Conservation (phyloP, 2,888 invertebrate species). For the Tromatobia lineatoria region DNA sequence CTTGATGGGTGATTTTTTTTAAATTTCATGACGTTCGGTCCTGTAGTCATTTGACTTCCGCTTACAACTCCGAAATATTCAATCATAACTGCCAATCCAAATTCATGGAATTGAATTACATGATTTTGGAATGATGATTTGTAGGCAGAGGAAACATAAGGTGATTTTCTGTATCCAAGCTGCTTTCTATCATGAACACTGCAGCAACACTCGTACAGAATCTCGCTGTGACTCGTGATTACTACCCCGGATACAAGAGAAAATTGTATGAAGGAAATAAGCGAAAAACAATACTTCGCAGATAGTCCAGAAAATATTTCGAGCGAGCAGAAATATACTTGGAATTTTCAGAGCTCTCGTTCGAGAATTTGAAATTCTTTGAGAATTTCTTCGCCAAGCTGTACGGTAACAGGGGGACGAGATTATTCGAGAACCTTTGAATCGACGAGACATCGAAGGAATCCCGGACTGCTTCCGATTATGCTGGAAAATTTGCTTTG, state of each 20-base stretch:
- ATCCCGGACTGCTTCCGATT: slow-evolving; percentile 11
- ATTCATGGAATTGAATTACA: too few species aligned
- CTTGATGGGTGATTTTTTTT: too few species aligned
- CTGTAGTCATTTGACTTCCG: too few species aligned
- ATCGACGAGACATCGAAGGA: slow-evolving; percentile 20
- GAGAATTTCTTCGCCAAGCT: slow-evolving; percentile 16
- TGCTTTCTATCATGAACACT: background rate
- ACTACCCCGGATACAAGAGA: background rate
- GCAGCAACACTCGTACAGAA: background rate
- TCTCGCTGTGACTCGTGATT: background rate
- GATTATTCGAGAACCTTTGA: slow-evolving; percentile 29
- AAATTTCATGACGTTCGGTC: too few species aligned
- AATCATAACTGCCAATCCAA: too few species aligned
- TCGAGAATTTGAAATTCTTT: too few species aligned
- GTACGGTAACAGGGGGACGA: background rate
- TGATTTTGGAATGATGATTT: too few species aligned
- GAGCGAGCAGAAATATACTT: slow-evolving; percentile 15
- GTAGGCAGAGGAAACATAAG: too few species aligned
- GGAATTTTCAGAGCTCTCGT: slow-evolving; percentile 25
- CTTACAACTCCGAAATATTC: too few species aligned
- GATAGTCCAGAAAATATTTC: slow-evolving; percentile 23
- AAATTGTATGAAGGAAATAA: background rate
- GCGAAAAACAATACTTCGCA: background rate
- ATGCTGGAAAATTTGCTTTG: slow-evolving; percentile 7
- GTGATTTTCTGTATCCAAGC: too few species aligned